Percentiles rank a stretch among this genome's conserved stretches.
These are phyloP conservation scores for Diplosoma virens DNA, from an alignment of 23 tunicate genomes.

Conservation along the genomic window DNA sequence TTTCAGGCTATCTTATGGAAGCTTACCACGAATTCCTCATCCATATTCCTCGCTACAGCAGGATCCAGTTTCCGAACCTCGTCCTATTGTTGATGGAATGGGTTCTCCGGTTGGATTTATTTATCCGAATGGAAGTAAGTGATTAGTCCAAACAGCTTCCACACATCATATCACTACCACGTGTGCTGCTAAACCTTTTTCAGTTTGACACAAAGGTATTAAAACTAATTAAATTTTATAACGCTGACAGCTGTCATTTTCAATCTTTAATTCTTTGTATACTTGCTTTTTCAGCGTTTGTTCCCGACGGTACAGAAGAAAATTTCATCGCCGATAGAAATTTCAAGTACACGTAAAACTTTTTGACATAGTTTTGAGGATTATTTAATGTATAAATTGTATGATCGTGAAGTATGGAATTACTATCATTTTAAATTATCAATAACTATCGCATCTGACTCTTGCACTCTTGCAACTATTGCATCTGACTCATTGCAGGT, in stretches of 20 bases:
- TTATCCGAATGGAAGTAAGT: conserved; percentile 30
- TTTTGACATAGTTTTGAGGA: too few relatives aligned
- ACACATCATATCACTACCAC: neutral
- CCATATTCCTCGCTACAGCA: neutral
- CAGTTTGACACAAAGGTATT: neutral
- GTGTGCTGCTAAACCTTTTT: neutral
- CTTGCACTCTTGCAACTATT: too few relatives aligned
- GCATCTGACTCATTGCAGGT: too few relatives aligned
- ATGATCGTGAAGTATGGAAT: too few relatives aligned
- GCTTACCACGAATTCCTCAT: neutral
- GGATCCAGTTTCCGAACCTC: conserved; percentile 1
- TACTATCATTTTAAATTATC: too few relatives aligned
- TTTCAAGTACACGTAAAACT: too few relatives aligned
- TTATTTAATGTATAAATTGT: too few relatives aligned
- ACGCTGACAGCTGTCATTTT: too few relatives aligned
- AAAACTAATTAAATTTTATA: too few relatives aligned
- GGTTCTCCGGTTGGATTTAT: conserved; percentile 59
- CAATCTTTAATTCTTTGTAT: too few relatives aligned
- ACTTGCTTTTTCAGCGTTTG: neutral
- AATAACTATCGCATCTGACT: too few relatives aligned
- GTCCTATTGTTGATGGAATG: conserved; percentile 55
- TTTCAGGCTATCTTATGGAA: conserved; percentile 15
- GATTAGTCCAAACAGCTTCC: neutral
- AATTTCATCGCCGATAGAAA: too few relatives aligned
- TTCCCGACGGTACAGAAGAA: neutral